Evolutionary conservation across 2,888 invertebrate genomes (phyloP).

Genomic region (Clitarchus hookeri): DNA sequence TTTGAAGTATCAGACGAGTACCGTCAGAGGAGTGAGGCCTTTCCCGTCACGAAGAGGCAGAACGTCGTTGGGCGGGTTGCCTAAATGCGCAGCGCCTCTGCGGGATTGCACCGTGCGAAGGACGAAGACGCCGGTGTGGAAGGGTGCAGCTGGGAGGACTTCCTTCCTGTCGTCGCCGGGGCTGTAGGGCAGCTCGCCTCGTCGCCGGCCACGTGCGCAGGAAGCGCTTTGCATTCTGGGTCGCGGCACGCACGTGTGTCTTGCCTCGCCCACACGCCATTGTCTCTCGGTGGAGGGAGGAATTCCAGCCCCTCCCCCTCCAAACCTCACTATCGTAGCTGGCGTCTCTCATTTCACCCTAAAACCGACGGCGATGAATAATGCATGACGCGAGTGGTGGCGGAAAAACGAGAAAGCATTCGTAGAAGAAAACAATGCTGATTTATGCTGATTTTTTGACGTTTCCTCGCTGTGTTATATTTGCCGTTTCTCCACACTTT

Average conservation of each 20-base stretch:
- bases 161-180: slow-evolving; percentile 1
- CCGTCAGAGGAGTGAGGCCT: too few relatives aligned
- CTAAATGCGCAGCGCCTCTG: too few relatives aligned
- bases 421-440: background rate
- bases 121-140: too few relatives aligned
- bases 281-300: background rate
- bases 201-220: background rate
- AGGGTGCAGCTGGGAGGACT: background rate
- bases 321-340: background rate
- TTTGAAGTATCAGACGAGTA: too few relatives aligned
- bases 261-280: background rate
- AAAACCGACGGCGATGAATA: background rate
- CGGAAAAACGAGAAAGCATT: background rate
- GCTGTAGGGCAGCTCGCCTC: background rate
- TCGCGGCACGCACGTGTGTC: background rate
- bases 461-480: too few relatives aligned
- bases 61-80: too few relatives aligned
- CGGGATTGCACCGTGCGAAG: too few relatives aligned
- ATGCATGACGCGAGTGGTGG: background rate
- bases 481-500: too few relatives aligned
- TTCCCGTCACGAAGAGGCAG: too few relatives aligned
- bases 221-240: background rate
- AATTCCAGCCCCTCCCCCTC: background rate
- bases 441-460: too few relatives aligned
- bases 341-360: background rate